A percentile compares a stretch with the other conserved stretches of the same genome.
Conservation (phyloP, 2,113 vertebrate genomes). For the Dipodomys merriami region DNA sequence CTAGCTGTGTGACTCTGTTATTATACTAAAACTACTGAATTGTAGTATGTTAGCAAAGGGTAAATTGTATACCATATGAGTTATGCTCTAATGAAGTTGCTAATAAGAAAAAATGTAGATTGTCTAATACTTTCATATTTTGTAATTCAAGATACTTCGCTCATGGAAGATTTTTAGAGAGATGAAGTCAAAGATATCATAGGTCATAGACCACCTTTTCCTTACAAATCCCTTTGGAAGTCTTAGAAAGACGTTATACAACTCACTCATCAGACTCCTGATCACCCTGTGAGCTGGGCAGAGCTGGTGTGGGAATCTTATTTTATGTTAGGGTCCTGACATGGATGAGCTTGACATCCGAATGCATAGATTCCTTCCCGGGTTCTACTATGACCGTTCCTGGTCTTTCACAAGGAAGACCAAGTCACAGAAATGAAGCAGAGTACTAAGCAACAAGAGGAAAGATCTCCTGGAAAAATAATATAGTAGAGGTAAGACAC, state of each 20-base stretch:
- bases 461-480: background rate
- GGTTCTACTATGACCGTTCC: background rate
- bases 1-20: background rate
- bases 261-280: background rate
- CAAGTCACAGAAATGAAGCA: background rate
- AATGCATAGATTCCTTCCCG: background rate
- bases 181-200: background rate
- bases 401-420: background rate
- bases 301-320: background rate
- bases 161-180: conserved; percentile 38
- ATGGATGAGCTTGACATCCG: background rate
- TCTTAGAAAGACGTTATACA: background rate
- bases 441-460: background rate
- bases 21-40: background rate
- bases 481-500: background rate
- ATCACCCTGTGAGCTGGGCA: background rate
- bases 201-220: background rate
- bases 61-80: background rate
- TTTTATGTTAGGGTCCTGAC: background rate
- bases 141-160: conserved; percentile 24
- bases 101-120: background rate
- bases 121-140: background rate
- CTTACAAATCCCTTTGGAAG: background rate
- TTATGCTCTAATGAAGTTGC: background rate
- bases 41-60: background rate